phyloP scores from a whole-genome alignment of 2,888 invertebrate genomes.

The Leptura quadrifasciata region DNA sequence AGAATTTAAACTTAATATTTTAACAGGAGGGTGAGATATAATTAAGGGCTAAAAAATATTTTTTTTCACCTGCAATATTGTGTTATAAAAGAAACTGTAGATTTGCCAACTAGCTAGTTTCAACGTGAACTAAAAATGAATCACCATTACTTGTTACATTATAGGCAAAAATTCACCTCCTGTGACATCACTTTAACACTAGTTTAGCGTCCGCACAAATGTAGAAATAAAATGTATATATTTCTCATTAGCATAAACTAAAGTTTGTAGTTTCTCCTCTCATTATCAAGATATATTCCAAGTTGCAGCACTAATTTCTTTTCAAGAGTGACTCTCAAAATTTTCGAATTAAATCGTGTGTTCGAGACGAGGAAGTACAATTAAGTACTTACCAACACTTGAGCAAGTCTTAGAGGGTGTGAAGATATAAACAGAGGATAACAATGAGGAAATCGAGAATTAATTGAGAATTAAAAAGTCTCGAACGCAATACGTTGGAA shows the following conservation, averaged over 20 bases:
- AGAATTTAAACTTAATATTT: too few species aligned
- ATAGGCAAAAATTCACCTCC: too few species aligned
- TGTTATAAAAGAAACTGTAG: too few species aligned
- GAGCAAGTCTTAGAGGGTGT: background rate
- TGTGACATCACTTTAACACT: too few species aligned
- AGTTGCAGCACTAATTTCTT: background rate
- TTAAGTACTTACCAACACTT: background rate
- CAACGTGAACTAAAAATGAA: too few species aligned
- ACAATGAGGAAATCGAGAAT: background rate
- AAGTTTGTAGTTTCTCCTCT: background rate
- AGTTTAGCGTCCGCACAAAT: background rate
- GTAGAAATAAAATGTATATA: background rate
- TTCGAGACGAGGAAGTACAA: background rate
- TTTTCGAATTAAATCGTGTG: conserved; percentile 1
- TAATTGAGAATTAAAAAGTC: background rate
- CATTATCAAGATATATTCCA: conserved; percentile 10
- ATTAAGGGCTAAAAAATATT: too few species aligned
- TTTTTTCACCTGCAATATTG: too few species aligned
- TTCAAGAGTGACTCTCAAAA: conserved; percentile 1
- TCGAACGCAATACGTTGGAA: background rate
- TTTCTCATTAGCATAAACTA: background rate
- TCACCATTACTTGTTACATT: too few species aligned
- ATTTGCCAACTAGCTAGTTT: too few species aligned
- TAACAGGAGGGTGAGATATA: too few species aligned
- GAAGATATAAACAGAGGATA: background rate